Evolutionary conservation across 2,797 vertebrate species (phyloP), one percentile per base, ranked within the genome.

Genomic region (Amblyopsis hoosieri): DNA sequence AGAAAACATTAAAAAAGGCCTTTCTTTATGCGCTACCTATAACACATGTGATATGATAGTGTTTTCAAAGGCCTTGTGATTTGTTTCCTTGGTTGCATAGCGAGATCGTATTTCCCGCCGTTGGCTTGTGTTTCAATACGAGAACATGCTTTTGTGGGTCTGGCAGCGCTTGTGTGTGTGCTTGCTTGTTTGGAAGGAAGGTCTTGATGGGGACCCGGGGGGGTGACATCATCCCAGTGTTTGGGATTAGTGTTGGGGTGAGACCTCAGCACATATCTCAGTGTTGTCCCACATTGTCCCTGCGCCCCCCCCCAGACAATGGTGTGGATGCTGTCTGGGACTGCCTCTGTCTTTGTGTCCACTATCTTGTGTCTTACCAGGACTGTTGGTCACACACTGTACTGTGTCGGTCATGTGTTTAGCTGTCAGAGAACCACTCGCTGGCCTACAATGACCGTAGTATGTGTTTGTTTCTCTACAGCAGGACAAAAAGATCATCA

Each of bases 201-300:
- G 11, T 12, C 45, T 52, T 49, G 37, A 17, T 68, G 15, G 71
- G 71, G 14, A 11, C 19, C 46, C 54, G 37, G 42, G 53, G 12
- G n/a, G 50, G 62, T 56, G 31, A 56, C 54, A 56, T 56, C 54
- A 56, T n/a, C 46, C 46, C 46, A 48, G 54, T 71, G 79, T 85
- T 84, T 76, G 76, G 82, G 84, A 87, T 91, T 88, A 86, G 73
- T 77, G 74, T 54, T 19, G 81, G 87, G 81, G 82, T 84, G 85
- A 89, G 82, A 72, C 82, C 74, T 64, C 23, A 23, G 78, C 74
- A 74, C 82, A 78, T 81, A 85, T 85, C 77, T 65, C 64, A 53
- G 65, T 46, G 65, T 84, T 86, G 82, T 81, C 83, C 79, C 57
- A 49, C 75, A 80, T 89, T 87, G 82, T 83, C 71, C 75, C 29